These are phyloP conservation scores for Nephotettix cincticeps DNA, from an alignment of 1,140 invertebrate genomes.

Conservation along the genomic window DNA sequence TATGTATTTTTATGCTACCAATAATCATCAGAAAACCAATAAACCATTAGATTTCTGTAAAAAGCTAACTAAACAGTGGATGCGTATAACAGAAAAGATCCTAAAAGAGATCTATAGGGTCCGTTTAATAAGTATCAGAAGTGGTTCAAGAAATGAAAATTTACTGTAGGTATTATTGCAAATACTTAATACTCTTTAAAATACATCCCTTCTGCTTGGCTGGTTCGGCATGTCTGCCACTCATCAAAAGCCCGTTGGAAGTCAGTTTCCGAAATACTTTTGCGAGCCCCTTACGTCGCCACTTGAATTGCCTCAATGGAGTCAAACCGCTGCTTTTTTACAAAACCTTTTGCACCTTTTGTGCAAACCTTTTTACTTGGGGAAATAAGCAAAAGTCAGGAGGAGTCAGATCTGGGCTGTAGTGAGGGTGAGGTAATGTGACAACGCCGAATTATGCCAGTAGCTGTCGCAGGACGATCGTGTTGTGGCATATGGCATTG, in stretches of 20 bases:
- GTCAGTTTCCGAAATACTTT: background rate
- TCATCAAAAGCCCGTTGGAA: background rate
- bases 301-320: background rate
- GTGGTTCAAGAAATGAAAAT: conserved; percentile 17
- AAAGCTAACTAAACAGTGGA: too few relatives aligned
- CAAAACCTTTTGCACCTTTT: background rate
- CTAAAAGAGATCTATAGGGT: too few relatives aligned
- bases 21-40: too few relatives aligned
- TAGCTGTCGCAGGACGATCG: too few relatives aligned
- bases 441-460: too few relatives aligned
- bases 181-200: conserved; percentile 18
- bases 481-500: too few relatives aligned
- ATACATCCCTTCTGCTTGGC: background rate
- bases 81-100: too few relatives aligned
- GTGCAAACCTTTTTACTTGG: background rate
- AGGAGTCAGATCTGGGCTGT: too few relatives aligned
- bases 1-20: too few relatives aligned
- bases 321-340: background rate
- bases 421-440: too few relatives aligned
- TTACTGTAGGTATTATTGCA: conserved; percentile 18
- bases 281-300: background rate
- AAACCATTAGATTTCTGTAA: too few relatives aligned
- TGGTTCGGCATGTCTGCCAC: background rate
- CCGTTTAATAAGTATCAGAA: conserved; percentile 30
- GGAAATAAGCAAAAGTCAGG: background rate